These are phyloP conservation scores for Erinaceus europaeus DNA, from an alignment of 2,113 vertebrate genomes.

Conservation along the genomic window DNA sequence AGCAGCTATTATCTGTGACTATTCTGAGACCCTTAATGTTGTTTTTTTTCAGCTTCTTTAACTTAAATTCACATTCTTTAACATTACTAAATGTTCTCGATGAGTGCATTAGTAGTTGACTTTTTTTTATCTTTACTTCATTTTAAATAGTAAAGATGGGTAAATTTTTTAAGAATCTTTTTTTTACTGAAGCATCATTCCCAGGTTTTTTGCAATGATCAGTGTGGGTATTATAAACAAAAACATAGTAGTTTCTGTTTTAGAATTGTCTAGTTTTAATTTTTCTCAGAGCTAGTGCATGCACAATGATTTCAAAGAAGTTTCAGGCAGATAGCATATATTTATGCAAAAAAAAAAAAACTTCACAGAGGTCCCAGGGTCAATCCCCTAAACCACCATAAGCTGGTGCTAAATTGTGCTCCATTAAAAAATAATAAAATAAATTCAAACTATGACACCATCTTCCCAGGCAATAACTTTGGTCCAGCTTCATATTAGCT, in stretches of 20 bases:
- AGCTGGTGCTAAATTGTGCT: no score
- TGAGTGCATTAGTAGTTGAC: background rate
- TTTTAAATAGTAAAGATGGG: background rate
- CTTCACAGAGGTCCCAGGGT: no score
- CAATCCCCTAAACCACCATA: no score
- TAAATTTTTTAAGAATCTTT: background rate
- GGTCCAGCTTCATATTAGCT: no score
- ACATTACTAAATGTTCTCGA: background rate
- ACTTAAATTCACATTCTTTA: background rate
- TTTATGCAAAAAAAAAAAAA: no score
- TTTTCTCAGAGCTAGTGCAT: conserved; percentile 13
- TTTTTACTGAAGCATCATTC: background rate
- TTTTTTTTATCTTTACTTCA: background rate
- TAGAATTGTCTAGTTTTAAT: background rate
- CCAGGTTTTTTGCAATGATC: background rate
- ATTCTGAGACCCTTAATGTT: no score
- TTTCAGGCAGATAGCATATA: no score
- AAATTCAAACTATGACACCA: no score
- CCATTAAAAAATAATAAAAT: no score
- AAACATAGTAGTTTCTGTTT: background rate
- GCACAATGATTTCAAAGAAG: background rate
- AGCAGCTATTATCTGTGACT: background rate
- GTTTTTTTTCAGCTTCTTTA: background rate
- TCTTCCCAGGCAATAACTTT: no score
- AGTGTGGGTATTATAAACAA: background rate